These are phyloP conservation scores for Clavelina lepadiformis DNA, from an alignment of 23 tunicate species.

Conservation along the genomic window DNA sequence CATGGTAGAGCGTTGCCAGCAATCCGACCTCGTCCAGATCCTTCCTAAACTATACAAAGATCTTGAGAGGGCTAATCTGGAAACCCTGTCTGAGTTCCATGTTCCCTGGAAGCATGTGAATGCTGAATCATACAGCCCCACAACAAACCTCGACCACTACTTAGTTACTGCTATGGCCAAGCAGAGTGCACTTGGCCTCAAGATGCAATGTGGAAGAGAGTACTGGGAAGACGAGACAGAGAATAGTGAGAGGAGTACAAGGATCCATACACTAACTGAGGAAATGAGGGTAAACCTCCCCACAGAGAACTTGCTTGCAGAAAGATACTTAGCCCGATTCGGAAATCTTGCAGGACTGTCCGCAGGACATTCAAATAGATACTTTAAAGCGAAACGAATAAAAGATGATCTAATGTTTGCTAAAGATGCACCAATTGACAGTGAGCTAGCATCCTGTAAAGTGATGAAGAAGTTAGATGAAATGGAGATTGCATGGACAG, in stretches of 20 bases:
- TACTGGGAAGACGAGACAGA: not conserved
- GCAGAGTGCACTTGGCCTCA: not conserved
- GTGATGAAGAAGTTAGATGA: not conserved
- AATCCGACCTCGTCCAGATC: too few relatives aligned
- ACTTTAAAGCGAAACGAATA: slow-evolving; percentile 10
- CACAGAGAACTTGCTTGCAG: slow-evolving; percentile 6
- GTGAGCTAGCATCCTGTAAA: not conserved
- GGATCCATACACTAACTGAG: not conserved
- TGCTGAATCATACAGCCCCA: not conserved
- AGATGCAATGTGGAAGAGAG: not conserved
- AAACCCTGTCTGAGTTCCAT: slow-evolving; percentile 1
- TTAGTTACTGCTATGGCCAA: slow-evolving; percentile 1
- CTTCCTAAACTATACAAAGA: slow-evolving; percentile 15
- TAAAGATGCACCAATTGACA: not conserved
- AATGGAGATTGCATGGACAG: not conserved
- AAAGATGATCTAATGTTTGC: slow-evolving; percentile 8
- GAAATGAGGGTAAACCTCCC: not conserved
- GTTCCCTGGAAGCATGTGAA: slow-evolving; percentile 7
- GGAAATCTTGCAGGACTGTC: slow-evolving; percentile 11
- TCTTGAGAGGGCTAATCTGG: not conserved
- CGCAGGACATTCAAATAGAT: slow-evolving; percentile 4
- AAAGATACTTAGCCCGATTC: slow-evolving; percentile 12
- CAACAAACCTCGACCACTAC: slow-evolving; percentile 1
- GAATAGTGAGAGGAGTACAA: too few relatives aligned
- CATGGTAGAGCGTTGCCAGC: slow-evolving; percentile 2